Percentiles rank a stretch among this genome's conserved stretches.
These are phyloP conservation scores for Saturnia japonica DNA, from an alignment of 2,888 invertebrate genomes.

Conservation along the genomic window DNA sequence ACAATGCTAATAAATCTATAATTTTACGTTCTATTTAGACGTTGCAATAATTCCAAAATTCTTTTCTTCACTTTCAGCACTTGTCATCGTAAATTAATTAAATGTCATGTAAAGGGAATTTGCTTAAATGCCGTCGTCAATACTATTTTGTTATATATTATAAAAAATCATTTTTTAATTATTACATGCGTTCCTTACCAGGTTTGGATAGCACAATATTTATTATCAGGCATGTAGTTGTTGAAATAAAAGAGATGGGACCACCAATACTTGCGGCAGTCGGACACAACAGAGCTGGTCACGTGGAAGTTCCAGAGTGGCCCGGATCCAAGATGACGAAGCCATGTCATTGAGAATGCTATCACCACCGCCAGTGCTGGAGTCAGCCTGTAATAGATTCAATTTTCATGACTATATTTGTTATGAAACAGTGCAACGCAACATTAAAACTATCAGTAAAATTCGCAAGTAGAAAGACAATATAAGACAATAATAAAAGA, in stretches of 20 bases:
- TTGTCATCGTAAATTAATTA: too few relatives aligned
- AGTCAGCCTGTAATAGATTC: slow-evolving; percentile 37
- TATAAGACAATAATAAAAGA: too few relatives aligned
- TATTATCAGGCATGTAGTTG: slow-evolving; percentile 43
- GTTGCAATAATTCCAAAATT: too few relatives aligned
- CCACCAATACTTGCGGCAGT: slow-evolving; percentile 50
- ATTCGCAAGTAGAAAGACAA: neutral
- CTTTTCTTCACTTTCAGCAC: too few relatives aligned
- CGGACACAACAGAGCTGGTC: slow-evolving; percentile 35
- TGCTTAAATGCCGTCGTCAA: too few relatives aligned
- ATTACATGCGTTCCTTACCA: slow-evolving; percentile 28
- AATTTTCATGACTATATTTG: neutral
- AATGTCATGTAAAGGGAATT: too few relatives aligned
- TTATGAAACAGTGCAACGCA: neutral
- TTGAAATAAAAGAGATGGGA: slow-evolving; percentile 47
- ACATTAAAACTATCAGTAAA: neutral
- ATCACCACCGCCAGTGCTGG: slow-evolving; percentile 44
- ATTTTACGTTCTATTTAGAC: too few relatives aligned
- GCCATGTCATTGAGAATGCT: slow-evolving; percentile 48
- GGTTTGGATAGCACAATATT: slow-evolving; percentile 34
- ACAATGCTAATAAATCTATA: too few relatives aligned
- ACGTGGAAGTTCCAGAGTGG: slow-evolving; percentile 36
- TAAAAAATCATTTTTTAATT: neutral
- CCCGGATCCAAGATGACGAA: slow-evolving; percentile 50
- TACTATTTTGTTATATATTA: too few relatives aligned